These are phyloP conservation scores for Archips xylosteana DNA, from an alignment of 2,888 invertebrate species.

Conservation along the genomic window DNA sequence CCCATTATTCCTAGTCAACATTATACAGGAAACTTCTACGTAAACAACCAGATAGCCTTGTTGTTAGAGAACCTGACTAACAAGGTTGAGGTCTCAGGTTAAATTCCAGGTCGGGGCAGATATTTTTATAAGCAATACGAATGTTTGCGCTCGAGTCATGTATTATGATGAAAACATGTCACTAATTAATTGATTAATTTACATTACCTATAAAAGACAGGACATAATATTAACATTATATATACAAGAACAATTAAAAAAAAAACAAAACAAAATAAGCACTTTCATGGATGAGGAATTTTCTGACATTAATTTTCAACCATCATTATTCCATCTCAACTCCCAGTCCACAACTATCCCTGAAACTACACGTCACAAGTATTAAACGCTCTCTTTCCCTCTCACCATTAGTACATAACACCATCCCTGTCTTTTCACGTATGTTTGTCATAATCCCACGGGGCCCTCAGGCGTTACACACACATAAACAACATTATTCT, in stretches of 20 bases:
- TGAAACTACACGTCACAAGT: conserved; percentile 55
- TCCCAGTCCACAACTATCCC: conserved; percentile 49
- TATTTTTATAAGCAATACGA: too few species aligned
- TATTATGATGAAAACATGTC: too few species aligned
- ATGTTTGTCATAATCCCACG: conserved; percentile 40
- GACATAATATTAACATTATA: too few species aligned
- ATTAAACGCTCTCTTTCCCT: conserved; percentile 58
- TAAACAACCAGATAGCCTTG: too few species aligned
- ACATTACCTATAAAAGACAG: too few species aligned
- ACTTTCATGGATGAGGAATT: neutral
- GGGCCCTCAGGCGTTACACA: conserved; percentile 17
- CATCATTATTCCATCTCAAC: conserved; percentile 18
- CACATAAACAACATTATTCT: conserved; percentile 42
- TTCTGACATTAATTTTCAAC: neutral
- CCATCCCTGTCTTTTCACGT: conserved; percentile 56
- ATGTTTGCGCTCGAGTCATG: too few species aligned
- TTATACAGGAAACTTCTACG: too few species aligned
- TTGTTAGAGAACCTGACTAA: too few species aligned
- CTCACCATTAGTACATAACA: conserved; percentile 56
- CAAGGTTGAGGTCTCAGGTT: too few species aligned
- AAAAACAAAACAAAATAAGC: neutral
- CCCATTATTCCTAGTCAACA: neutral
- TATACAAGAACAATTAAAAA: too few species aligned
- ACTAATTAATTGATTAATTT: too few species aligned
- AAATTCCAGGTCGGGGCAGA: too few species aligned